Percentiles rank a stretch among this genome's conserved stretches.
phyloP scores from a whole-genome alignment of 2,888 invertebrate species.

The Oxytorus armatus region DNA sequence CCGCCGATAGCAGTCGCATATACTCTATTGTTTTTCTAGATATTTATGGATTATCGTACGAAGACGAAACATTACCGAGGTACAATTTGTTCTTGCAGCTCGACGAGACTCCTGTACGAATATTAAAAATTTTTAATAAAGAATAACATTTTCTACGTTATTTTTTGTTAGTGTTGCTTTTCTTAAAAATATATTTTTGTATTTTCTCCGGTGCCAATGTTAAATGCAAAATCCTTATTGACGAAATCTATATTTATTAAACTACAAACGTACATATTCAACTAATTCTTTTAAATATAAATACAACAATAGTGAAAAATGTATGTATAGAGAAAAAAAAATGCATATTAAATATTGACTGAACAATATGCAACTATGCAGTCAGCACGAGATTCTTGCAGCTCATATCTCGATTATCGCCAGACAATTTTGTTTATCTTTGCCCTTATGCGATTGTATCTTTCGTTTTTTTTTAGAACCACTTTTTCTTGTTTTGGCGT shows the following conservation, averaged over 20 bases:
- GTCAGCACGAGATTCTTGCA: conserved; percentile 63
- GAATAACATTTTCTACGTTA: conserved; percentile 29
- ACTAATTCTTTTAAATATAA: conserved; percentile 59
- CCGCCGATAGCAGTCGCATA: no score
- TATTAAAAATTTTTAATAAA: conserved; percentile 76
- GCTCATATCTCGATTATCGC: conserved; percentile 29
- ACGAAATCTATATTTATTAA: conserved; percentile 61
- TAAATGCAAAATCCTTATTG: conserved; percentile 18
- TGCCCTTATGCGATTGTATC: conserved; percentile 7
- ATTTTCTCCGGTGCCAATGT: not conserved
- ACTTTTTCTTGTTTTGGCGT: conserved; percentile 86
- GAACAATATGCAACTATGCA: conserved; percentile 59
- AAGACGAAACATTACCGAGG: conserved; percentile 73
- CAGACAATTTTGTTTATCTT: conserved; percentile 13
- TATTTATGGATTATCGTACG: conserved; percentile 71
- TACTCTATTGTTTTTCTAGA: no score
- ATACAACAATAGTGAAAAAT: conserved; percentile 62
- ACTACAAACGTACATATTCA: conserved; percentile 66
- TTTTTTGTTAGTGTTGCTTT: not conserved
- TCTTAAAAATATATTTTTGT: not conserved
- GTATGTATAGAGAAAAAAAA: conserved; percentile 64
- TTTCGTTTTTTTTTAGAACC: conserved; percentile 80
- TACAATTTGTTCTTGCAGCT: conserved; percentile 72
- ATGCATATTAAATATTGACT: conserved; percentile 72
- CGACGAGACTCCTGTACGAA: conserved; percentile 75